These are phyloP conservation scores for Drosophila orosa DNA, from an alignment of 1,140 invertebrate species.

Conservation along the genomic window DNA sequence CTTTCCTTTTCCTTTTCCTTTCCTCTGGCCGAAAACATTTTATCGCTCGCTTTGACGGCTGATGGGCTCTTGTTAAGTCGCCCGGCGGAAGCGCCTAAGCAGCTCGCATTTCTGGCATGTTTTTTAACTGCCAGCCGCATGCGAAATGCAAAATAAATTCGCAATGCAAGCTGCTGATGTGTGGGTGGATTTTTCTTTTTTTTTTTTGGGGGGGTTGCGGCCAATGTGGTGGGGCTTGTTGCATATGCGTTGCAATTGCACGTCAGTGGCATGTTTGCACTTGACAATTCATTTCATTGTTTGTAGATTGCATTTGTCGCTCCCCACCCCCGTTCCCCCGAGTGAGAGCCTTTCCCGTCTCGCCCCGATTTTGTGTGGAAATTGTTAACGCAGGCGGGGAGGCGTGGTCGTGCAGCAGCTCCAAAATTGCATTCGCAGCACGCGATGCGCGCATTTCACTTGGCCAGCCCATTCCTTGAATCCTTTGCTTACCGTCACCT, in stretches of 20 bases:
- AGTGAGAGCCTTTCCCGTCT: not conserved
- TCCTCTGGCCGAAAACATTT: constrained; percentile 52
- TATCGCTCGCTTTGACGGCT: constrained; percentile 46
- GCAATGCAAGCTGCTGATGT: constrained; percentile 26
- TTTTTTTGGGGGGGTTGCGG: constrained; percentile 41
- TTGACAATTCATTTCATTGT: constrained; percentile 84
- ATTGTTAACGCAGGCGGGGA: constrained; percentile 36
- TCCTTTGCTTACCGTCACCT: constrained; percentile 4
- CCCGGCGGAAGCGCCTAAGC: constrained; percentile 57
- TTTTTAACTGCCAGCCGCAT: constrained; percentile 71
- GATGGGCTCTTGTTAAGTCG: constrained; percentile 56
- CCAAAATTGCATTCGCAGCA: constrained; percentile 82
- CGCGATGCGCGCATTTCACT: constrained; percentile 80
- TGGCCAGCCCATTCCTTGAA: constrained; percentile 24
- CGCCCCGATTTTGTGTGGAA: too few species aligned
- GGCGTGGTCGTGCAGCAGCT: constrained; percentile 48
- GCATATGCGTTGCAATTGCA: constrained; percentile 65
- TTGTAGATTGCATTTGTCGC: constrained; percentile 83
- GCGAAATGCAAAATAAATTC: constrained; percentile 75
- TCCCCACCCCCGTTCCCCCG: not conserved
- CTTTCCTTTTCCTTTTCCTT: constrained; percentile 27
- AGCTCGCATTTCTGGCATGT: constrained; percentile 58
- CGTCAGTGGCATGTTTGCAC: constrained; percentile 81
- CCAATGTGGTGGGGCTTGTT: constrained; percentile 65
- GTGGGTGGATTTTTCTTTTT: constrained; percentile 15